A percentile compares a stretch with the other conserved stretches of the same genome.
Conservation (phyloP, 2,888 invertebrate species). For the Cephus pygmeus region DNA sequence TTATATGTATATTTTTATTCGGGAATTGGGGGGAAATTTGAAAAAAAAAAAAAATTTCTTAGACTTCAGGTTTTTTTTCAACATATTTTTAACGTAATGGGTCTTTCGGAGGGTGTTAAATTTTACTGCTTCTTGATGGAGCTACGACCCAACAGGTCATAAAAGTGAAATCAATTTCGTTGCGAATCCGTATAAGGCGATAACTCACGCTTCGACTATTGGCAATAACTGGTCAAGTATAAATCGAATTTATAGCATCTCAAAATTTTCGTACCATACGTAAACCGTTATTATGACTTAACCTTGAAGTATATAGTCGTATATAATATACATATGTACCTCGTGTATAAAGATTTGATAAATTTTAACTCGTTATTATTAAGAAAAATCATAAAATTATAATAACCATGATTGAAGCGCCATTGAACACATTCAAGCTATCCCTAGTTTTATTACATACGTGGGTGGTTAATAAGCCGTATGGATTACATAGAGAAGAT, state of each 20-base stretch:
- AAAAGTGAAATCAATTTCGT: background rate
- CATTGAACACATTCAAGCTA: background rate
- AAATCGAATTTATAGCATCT: background rate
- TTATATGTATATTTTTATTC: background rate
- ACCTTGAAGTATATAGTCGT: background rate
- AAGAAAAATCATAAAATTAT: background rate
- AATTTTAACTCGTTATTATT: background rate
- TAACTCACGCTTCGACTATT: background rate
- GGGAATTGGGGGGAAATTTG: too few relatives aligned
- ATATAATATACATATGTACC: too few relatives aligned
- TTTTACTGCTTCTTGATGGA: background rate
- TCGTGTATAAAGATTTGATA: background rate
- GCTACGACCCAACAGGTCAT: background rate
- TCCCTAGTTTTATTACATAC: background rate
- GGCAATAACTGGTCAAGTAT: background rate
- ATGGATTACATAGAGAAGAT: constrained; percentile 1
- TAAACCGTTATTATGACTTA: background rate
- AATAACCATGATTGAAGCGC: background rate
- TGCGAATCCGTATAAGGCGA: background rate
- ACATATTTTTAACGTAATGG: background rate
- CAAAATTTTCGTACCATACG: background rate
- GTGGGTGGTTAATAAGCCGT: constrained; percentile 9
- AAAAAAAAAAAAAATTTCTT: too few relatives aligned
- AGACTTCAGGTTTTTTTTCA: too few relatives aligned
- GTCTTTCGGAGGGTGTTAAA: background rate